Conservation (phyloP, 2,113 vertebrate genomes). For the Zosterops hypoxanthus region DNA sequence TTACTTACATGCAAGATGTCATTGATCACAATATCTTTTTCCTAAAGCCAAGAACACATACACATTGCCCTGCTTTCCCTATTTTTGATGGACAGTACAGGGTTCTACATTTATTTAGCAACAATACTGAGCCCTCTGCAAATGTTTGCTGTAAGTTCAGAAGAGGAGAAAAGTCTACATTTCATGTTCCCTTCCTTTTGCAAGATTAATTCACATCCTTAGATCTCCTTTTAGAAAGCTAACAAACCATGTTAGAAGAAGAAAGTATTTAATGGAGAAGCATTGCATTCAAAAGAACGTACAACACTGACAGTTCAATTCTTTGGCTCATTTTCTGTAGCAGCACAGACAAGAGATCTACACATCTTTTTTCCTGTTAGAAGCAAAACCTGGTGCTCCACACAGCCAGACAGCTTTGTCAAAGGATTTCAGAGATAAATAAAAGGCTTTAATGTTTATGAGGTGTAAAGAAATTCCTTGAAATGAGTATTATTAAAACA, state of each 20-base stretch:
- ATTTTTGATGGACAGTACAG: neutral
- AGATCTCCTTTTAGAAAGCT: slow-evolving; percentile 24
- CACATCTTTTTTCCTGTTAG: neutral
- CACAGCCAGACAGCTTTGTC: neutral
- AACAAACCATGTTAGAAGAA: neutral
- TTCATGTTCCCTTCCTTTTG: slow-evolving; percentile 55
- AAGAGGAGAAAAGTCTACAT: slow-evolving; percentile 6
- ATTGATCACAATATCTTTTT: neutral
- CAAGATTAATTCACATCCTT: slow-evolving; percentile 48
- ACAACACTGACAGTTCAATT: neutral
- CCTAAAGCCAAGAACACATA: neutral
- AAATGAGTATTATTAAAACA: neutral
- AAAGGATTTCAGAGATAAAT: neutral
- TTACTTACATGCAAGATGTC: neutral
- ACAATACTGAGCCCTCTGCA: neutral
- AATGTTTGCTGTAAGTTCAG: neutral
- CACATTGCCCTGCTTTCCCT: neutral
- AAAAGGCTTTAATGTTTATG: neutral
- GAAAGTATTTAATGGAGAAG: neutral
- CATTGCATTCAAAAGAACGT: neutral
- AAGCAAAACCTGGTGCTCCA: neutral
- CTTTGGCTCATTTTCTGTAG: neutral
- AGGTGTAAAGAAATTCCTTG: neutral
- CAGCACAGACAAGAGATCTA: neutral
- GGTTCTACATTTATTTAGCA: neutral